These are phyloP conservation scores for Eleutherodactylus coqui DNA, from an alignment of 2,797 vertebrate species.

Conservation along the genomic window DNA sequence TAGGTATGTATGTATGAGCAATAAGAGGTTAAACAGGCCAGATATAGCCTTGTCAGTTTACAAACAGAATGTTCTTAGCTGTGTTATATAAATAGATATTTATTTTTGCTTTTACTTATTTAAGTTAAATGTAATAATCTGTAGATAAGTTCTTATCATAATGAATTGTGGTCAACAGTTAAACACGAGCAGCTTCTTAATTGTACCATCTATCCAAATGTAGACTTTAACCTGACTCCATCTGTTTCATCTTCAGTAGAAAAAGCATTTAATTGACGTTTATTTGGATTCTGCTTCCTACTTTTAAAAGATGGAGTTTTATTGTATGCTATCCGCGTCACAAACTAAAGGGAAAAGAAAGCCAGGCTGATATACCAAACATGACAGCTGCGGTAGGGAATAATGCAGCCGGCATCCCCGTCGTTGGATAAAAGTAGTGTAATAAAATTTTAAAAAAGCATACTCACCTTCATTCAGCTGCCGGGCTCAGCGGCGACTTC, in stretches of 20 bases:
- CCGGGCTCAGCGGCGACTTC: too few species aligned
- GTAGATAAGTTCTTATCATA: slow-evolving; percentile 19
- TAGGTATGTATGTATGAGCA: too few species aligned
- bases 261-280: slow-evolving; percentile 12
- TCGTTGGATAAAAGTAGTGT: too few species aligned
- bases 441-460: too few species aligned
- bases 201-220: slow-evolving; percentile 37
- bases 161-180: slow-evolving; percentile 47
- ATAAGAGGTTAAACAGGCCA: not conserved
- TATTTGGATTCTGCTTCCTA: slow-evolving; percentile 8
- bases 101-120: not conserved
- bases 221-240: slow-evolving; percentile 10
- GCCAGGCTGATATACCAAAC: not conserved
- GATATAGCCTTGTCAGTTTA: not conserved
- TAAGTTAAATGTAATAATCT: not conserved
- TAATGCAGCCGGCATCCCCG: too few species aligned
- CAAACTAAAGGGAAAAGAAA: not conserved
- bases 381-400: too few species aligned
- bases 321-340: not conserved
- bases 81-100: not conserved
- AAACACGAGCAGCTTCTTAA: slow-evolving; percentile 55
- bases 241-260: slow-evolving; percentile 36
- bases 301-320: not conserved
- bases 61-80: not conserved
- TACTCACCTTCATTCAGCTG: too few species aligned